Percentiles rank a stretch among this genome's conserved stretches.
Conservation (phyloP, 1,140 invertebrate species). For the Bombus waltoni region DNA sequence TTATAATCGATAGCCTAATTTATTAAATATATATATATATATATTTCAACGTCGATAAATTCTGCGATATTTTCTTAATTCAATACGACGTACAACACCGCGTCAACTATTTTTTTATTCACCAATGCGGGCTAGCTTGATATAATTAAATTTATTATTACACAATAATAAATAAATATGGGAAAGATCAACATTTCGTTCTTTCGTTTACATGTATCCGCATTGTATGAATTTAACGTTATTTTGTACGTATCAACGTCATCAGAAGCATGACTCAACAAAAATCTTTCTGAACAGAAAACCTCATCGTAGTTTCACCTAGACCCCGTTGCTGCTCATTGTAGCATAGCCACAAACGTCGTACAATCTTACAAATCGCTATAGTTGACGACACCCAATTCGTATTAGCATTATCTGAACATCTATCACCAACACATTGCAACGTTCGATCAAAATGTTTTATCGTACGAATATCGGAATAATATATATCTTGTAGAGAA, state of each 20-base stretch:
- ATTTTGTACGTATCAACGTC: not conserved
- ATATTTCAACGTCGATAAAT: not conserved
- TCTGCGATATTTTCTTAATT: not conserved
- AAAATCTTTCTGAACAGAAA: not conserved
- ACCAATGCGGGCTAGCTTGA: no score
- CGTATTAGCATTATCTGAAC: no score
- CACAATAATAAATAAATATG: no score
- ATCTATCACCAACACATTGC: no score
- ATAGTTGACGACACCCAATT: no score
- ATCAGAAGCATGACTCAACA: not conserved
- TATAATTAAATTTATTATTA: no score
- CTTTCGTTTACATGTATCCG: not conserved
- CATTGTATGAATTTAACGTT: not conserved
- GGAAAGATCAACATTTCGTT: no score
- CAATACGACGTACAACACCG: no score
- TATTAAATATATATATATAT: not conserved
- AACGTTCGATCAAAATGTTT: no score
- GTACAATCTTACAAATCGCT: not conserved
- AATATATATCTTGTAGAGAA: no score
- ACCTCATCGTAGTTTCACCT: not conserved
- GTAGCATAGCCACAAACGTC: not conserved
- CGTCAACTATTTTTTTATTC: no score
- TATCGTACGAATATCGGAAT: no score
- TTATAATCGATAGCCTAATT: not conserved
- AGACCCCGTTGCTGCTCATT: not conserved